Conservation (phyloP, 1,140 invertebrate genomes). For the Drosophila melanica region DNA sequence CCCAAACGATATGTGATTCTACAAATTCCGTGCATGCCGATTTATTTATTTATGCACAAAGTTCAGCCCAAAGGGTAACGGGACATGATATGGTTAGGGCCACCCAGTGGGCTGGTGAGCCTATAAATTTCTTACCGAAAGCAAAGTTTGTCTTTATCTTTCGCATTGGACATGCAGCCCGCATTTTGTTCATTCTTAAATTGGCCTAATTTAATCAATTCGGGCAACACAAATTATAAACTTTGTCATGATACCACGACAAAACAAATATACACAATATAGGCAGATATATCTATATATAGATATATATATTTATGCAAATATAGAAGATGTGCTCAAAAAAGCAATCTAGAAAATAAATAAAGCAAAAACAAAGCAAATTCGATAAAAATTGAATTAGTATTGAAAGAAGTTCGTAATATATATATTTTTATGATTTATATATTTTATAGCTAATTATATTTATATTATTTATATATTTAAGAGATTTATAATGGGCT, state of each 20-base stretch:
- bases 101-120: neutral
- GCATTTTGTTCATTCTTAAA: constrained; percentile 16
- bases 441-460: too few species aligned
- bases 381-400: too few species aligned
- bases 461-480: too few species aligned
- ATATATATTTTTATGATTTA: too few species aligned
- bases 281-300: neutral
- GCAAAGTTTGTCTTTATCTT: constrained; percentile 42
- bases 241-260: neutral
- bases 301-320: neutral
- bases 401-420: too few species aligned
- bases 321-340: too few species aligned
- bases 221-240: neutral
- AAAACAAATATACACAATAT: neutral
- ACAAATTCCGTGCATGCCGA: constrained; percentile 28
- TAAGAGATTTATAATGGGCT: too few species aligned
- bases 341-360: too few species aligned
- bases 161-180: neutral
- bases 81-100: neutral
- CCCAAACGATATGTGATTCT: constrained; percentile 23
- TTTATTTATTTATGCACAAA: constrained; percentile 63
- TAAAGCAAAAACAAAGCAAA: too few species aligned
- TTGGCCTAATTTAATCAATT: constrained; percentile 39
- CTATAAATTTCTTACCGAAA: constrained; percentile 62
- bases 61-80: constrained; percentile 46